A percentile compares a stretch with the other conserved stretches of the same genome.
Conservation (phyloP, 2,888 invertebrate genomes). For the Chironomus riparius region DNA sequence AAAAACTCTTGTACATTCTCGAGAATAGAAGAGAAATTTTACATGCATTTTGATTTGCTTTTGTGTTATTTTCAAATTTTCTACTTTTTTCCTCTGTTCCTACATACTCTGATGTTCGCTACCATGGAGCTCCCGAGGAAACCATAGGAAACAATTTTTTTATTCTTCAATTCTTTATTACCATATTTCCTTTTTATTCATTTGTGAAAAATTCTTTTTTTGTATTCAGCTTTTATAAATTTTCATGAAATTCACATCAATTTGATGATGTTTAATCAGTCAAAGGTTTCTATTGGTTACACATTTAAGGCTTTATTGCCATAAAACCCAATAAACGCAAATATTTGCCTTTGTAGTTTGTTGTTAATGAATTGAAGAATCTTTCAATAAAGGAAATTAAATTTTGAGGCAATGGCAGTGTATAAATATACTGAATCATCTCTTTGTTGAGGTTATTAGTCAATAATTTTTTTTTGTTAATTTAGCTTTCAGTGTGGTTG, state of each 20-base stretch:
- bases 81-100: too few relatives aligned
- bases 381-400: neutral
- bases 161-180: neutral
- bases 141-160: neutral
- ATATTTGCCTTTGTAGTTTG: neutral
- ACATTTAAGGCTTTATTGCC: neutral
- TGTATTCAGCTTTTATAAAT: neutral
- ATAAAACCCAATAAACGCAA: neutral
- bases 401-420: neutral
- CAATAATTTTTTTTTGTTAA: too few relatives aligned
- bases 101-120: neutral
- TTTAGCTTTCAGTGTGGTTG: too few relatives aligned
- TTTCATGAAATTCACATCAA: neutral
- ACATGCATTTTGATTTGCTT: neutral
- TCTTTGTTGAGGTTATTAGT: too few relatives aligned
- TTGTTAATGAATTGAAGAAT: slow-evolving; percentile 4
- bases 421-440: too few relatives aligned
- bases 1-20: too few relatives aligned
- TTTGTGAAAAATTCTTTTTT: neutral
- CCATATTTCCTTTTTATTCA: neutral
- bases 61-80: neutral
- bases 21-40: too few relatives aligned
- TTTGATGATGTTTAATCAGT: slow-evolving; percentile 6
- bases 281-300: slow-evolving; percentile 2
- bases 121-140: neutral